Conservation (phyloP, 2,797 vertebrate species). For the Spinibarbus caldwelli region DNA sequence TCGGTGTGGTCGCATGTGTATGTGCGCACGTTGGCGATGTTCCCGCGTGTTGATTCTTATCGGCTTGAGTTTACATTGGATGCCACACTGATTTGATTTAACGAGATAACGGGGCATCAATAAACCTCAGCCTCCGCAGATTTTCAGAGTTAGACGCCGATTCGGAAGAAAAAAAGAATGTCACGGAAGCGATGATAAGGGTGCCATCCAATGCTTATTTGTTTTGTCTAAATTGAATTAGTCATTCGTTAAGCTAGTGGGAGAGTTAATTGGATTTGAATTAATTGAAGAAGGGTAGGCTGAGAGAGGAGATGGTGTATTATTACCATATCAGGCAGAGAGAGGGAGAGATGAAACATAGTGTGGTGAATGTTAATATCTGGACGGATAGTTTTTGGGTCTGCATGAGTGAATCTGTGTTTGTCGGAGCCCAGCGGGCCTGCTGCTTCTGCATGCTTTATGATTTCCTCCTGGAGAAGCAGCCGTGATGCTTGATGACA, state of each 20-base stretch:
- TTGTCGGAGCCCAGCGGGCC: background rate
- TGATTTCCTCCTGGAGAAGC: conserved; percentile 9
- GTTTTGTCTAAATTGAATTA: conserved; percentile 65
- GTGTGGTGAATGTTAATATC: conserved; percentile 13
- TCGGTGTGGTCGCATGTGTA: conserved; percentile 17
- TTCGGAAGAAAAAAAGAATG: conserved; percentile 16
- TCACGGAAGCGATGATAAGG: conserved; percentile 37
- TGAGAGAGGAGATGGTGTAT: conserved; percentile 32
- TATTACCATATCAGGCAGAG: conserved; percentile 36
- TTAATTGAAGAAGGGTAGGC: conserved; percentile 41
- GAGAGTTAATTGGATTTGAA: conserved; percentile 69
- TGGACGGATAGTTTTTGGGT: background rate
- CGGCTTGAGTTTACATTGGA: conserved; percentile 42
- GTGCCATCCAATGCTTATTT: conserved; percentile 57
- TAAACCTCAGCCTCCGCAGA: conserved; percentile 29
- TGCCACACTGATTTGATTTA: conserved; percentile 49
- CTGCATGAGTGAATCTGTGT: conserved; percentile 2
- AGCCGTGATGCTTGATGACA: background rate
- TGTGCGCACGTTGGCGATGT: conserved; percentile 17
- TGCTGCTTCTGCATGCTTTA: conserved; percentile 9
- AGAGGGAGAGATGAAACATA: conserved; percentile 34
- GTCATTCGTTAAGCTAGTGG: conserved; percentile 51
- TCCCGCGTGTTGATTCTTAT: conserved; percentile 37
- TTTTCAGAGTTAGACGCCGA: background rate
- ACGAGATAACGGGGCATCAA: conserved; percentile 43